Evolutionary conservation across 23 tunicate species (phyloP).

Genomic region (Aplidium turbinatum): DNA sequence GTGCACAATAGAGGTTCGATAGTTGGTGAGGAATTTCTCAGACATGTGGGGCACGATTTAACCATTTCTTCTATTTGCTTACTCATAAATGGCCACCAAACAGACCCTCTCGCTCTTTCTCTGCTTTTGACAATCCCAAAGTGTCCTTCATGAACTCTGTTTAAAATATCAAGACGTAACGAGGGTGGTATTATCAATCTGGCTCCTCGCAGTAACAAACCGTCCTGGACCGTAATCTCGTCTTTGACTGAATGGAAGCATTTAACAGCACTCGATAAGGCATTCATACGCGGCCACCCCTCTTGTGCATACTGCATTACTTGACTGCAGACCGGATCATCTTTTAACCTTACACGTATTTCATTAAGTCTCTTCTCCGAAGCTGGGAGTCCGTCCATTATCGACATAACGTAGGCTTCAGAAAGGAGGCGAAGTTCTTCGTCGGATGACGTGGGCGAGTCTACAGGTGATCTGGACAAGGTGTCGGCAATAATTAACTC

Average conservation of each 20-base stretch:
- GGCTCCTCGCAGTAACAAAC: neutral
- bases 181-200: neutral
- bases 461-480: conserved; percentile 2
- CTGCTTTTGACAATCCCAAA: conserved; percentile 28
- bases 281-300: conserved; percentile 6
- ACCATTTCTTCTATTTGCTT: conserved; percentile 5
- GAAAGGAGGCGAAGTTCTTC: neutral
- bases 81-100: conserved; percentile 32
- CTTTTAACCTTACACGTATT: neutral
- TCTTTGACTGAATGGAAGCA: neutral
- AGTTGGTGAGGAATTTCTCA: neutral
- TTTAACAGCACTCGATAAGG: neutral
- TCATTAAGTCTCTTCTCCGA: neutral
- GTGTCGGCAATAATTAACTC: neutral
- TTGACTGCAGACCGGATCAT: neutral
- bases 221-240: neutral
- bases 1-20: conserved; percentile 27
- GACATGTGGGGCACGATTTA: conserved; percentile 12
- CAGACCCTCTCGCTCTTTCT: neutral
- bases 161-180: conserved; percentile 1
- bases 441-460: neutral
- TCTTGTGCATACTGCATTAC: neutral
- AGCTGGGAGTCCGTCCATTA: neutral
- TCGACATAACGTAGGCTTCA: neutral
- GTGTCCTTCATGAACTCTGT: conserved; percentile 16